phyloP scores from a whole-genome alignment of 2,113 vertebrate species.

The Raja brachyura region DNA sequence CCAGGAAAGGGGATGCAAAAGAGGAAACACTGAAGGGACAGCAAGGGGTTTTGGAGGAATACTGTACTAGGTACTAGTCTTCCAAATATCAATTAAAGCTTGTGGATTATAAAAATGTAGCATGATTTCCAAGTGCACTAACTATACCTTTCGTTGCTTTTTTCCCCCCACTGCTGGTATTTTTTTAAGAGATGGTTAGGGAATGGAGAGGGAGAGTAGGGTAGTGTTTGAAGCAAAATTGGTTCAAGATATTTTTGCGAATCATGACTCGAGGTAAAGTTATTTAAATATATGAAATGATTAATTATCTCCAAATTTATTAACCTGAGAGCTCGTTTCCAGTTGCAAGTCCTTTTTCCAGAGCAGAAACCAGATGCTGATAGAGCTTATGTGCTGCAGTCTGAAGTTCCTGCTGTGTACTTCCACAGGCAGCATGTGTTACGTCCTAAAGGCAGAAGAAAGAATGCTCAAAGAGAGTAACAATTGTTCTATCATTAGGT shows the following conservation, averaged over 20 bases:
- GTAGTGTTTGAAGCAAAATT: neutral
- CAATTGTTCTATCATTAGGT: too few species aligned
- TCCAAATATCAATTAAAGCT: neutral
- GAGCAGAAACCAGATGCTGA: slow-evolving; percentile 63
- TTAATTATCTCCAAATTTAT: neutral
- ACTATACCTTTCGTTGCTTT: neutral
- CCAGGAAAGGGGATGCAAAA: too few species aligned
- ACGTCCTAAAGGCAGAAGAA: slow-evolving; percentile 50
- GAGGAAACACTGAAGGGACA: too few species aligned
- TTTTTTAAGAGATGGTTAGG: neutral
- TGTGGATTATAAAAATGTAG: neutral
- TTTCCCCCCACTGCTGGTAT: neutral
- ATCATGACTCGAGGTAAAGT: neutral
- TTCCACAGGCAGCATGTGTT: slow-evolving; percentile 54
- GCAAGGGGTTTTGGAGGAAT: too few species aligned
- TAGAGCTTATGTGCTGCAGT: slow-evolving; percentile 61
- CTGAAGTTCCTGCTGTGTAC: slow-evolving; percentile 56
- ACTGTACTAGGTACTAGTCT: neutral
- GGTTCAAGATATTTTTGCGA: neutral
- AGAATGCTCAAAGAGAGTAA: neutral
- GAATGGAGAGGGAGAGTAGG: neutral
- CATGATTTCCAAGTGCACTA: neutral
- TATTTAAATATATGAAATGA: neutral
- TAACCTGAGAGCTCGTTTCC: slow-evolving; percentile 58
- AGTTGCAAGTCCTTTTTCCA: slow-evolving; percentile 54